phyloP scores from a whole-genome alignment of 37 sponge, comb jelly and placozoan genomes.

The Cladorhizidae sp. region DNA sequence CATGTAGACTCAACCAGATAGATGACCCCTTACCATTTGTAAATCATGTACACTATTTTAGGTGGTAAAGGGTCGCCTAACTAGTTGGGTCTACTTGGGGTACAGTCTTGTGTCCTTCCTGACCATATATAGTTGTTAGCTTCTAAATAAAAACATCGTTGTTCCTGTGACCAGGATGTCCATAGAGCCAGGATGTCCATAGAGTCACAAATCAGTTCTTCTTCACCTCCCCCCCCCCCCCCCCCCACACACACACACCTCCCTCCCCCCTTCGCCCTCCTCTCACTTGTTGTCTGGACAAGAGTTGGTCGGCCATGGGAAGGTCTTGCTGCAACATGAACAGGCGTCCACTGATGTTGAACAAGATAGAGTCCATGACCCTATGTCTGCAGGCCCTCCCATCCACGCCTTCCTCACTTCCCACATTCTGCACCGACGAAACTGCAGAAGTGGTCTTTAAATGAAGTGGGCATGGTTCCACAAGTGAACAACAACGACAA shows the following conservation, averaged over 20 bases:
- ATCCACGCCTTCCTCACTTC: background rate
- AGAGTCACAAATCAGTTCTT: too few species aligned
- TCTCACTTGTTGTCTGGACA: conserved; percentile 5
- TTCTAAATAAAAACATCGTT: too few species aligned
- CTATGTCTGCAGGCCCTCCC: background rate
- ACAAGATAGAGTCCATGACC: conserved; percentile 48
- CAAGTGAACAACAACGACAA: background rate
- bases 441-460: background rate
- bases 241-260: background rate
- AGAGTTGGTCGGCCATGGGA: conserved; percentile 1
- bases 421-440: background rate
- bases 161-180: too few species aligned
- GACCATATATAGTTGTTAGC: too few species aligned
- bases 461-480: background rate
- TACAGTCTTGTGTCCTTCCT: too few species aligned
- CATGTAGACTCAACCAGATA: too few species aligned
- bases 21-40: too few species aligned
- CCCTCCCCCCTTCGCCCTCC: background rate
- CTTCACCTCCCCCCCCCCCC: conserved; percentile 2
- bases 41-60: too few species aligned
- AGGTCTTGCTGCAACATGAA: conserved; percentile 68
- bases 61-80: too few species aligned
- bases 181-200: too few species aligned
- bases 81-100: too few species aligned
- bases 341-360: conserved; percentile 69